phyloP scores from a whole-genome alignment of 2,113 vertebrate genomes.

The Lepus timidus region DNA sequence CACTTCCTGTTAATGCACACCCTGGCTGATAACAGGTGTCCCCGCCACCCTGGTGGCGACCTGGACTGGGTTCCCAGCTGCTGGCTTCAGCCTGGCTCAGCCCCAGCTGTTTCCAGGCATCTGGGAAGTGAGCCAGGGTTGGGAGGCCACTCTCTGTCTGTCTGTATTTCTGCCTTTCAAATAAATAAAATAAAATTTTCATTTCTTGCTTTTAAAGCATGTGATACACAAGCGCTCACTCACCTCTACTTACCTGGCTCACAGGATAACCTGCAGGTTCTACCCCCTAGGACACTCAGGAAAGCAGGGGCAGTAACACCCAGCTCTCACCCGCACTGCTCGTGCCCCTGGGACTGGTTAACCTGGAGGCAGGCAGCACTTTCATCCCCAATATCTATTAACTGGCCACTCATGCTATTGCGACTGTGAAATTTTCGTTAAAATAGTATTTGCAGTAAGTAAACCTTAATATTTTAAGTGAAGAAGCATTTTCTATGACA shows the following conservation, averaged over 20 bases:
- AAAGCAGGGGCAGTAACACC: too few species aligned
- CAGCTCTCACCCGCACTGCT: fast-evolving
- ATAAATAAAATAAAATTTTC: too few species aligned
- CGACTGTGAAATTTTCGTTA: neutral
- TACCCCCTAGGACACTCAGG: neutral
- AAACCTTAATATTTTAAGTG: neutral
- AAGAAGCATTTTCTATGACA: neutral
- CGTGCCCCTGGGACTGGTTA: fast-evolving
- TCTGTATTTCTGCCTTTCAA: too few species aligned
- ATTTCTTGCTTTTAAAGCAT: neutral
- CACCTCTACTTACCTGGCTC: neutral
- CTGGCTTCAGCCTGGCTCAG: too few species aligned
- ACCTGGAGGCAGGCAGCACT: neutral
- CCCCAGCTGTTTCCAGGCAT: too few species aligned
- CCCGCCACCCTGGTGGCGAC: too few species aligned
- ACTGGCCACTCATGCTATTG: too few species aligned
- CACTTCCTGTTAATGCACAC: too few species aligned
- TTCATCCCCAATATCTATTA: neutral
- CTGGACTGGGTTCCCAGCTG: too few species aligned
- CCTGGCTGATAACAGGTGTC: too few species aligned
- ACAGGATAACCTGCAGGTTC: fast-evolving
- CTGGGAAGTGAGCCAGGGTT: too few species aligned
- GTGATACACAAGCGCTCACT: fast-evolving
- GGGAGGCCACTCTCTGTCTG: too few species aligned
- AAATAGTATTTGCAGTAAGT: neutral